phyloP scores from a whole-genome alignment of 1,140 invertebrate species.

The Diachasmimorpha longicaudata region DNA sequence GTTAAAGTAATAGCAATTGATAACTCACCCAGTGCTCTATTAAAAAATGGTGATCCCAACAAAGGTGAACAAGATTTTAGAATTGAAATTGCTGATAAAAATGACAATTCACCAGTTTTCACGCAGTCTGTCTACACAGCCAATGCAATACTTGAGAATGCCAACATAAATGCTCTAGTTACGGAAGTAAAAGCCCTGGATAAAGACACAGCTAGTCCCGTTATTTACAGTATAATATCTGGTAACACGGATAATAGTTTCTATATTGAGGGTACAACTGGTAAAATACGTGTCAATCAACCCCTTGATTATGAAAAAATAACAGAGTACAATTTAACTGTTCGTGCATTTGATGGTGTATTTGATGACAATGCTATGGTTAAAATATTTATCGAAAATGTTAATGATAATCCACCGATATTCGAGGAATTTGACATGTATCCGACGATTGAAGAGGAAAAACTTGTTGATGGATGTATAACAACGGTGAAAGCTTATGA shows the following conservation, averaged over 20 bases:
- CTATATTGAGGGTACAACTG: slow-evolving; percentile 77
- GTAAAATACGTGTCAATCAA: slow-evolving; percentile 78
- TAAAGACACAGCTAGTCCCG: slow-evolving; percentile 80
- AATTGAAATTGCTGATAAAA: slow-evolving; percentile 89
- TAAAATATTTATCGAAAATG: slow-evolving; percentile 78
- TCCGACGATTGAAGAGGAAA: slow-evolving; percentile 75
- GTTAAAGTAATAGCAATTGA: slow-evolving; percentile 85
- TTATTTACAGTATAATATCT: slow-evolving; percentile 78
- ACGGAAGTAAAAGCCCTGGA: slow-evolving; percentile 83
- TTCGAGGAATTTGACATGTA: slow-evolving; percentile 73
- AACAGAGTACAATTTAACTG: slow-evolving; percentile 77
- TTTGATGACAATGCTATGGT: slow-evolving; percentile 79
- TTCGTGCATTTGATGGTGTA: slow-evolving; percentile 79
- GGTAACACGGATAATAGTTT: slow-evolving; percentile 82
- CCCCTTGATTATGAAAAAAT: slow-evolving; percentile 85
- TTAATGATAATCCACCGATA: slow-evolving; percentile 83
- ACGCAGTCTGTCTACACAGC: slow-evolving; percentile 76
- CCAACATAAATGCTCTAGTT: slow-evolving; percentile 79
- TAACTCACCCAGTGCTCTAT: slow-evolving; percentile 82
- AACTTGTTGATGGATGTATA: slow-evolving; percentile 66
- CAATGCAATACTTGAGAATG: slow-evolving; percentile 79
- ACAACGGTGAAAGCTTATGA: slow-evolving; percentile 72
- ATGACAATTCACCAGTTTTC: slow-evolving; percentile 87
- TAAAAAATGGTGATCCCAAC: slow-evolving; percentile 71
- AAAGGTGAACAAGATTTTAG: slow-evolving; percentile 78